Evolutionary conservation across 2,797 vertebrate species (phyloP), one percentile per base, ranked within the genome.

Genomic region (Novumbra hubbsi): DNA sequence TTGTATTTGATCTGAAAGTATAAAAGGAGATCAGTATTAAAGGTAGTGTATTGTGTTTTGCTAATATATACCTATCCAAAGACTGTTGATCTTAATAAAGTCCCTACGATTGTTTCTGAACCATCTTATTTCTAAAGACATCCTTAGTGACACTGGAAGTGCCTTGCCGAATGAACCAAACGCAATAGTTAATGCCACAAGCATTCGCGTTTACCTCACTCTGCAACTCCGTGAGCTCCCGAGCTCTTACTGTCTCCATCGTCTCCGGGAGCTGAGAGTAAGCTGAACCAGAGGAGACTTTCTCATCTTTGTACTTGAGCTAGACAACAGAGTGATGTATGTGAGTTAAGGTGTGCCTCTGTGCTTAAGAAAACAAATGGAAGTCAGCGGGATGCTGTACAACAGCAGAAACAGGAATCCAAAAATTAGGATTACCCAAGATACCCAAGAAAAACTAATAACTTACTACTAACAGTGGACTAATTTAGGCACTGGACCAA

Each of bases 171-270:
- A 28, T 63, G 60, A 64, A 15, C 16, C 17, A 17, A 30, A 60
- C 7, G 0, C 3, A 30, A 17, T 19, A 30, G 15, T 64, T 64
- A 64, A 64, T 64, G 9, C 9, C 21, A 60, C n/a, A 12, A 24
- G 21, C 55, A 64, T 64, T 64, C 1, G 2, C 45, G 65, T 52
- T 45, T 41, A 85, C 84, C 78, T 83, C 88, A 75, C 95, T 95
- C 89, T 94, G 94, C 73, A 94, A 87, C 49, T 93, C 89, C 0
- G 90, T 90, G 55, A 93, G 81, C 83, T 95, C 90, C 86, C 91
- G 92, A 0, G 94, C 93, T 78, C 95, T 93, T 38, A 90, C 92
- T 16, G 92, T 95, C 80, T 96, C 94, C 38, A 94, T 91, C 24
- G 95, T 64, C 16, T 64, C 62, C 16, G 62, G 62, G 6, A 64